phyloP scores from a whole-genome alignment of 2,797 vertebrate species.

The Gorsachius magnificus region DNA sequence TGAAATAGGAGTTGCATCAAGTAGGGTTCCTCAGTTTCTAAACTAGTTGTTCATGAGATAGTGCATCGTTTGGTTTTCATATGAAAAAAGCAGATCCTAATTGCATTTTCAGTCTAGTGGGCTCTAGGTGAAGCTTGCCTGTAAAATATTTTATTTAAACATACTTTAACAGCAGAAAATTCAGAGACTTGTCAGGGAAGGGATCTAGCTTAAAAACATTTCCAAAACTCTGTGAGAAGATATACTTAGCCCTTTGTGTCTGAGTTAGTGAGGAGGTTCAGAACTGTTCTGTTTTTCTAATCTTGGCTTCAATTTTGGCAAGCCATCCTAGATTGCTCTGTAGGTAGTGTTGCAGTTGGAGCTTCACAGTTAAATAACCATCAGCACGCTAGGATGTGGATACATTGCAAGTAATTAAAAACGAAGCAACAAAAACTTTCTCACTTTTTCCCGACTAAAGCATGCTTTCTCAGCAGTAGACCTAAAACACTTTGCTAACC shows the following conservation, averaged over 20 bases:
- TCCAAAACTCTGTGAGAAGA: background rate
- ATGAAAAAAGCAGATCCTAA: background rate
- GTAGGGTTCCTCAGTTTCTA: background rate
- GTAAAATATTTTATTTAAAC: background rate
- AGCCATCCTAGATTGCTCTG: background rate
- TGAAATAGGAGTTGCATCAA: background rate
- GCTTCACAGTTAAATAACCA: background rate
- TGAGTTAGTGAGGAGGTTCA: background rate
- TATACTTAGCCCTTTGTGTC: background rate
- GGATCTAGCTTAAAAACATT: background rate
- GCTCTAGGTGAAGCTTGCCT: background rate
- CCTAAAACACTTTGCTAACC: conserved; percentile 38
- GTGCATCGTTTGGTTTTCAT: background rate
- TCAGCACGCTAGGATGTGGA: background rate
- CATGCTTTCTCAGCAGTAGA: conserved; percentile 57
- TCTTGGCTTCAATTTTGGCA: background rate
- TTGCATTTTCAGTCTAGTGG: background rate
- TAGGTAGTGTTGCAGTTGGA: background rate
- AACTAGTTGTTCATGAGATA: background rate
- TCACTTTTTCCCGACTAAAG: background rate
- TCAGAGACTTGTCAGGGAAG: background rate
- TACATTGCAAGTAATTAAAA: background rate
- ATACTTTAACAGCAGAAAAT: background rate
- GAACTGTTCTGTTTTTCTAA: background rate
- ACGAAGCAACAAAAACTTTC: background rate